Base-by-base conservation (phyloP, 2,113 vertebrate species). In the Nestor notabilis region DNA sequence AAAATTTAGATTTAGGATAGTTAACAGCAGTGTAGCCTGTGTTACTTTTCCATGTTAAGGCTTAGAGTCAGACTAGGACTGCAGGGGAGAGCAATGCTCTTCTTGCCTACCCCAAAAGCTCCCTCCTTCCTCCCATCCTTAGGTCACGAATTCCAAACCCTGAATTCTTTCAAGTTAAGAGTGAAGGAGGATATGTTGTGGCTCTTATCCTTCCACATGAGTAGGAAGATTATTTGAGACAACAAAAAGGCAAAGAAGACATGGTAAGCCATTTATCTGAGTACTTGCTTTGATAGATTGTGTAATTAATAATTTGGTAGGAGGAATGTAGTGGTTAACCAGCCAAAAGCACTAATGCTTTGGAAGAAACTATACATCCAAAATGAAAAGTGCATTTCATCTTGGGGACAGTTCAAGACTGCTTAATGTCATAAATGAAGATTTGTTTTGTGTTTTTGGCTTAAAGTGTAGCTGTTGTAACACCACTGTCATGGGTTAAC, bases 341-440 rank as follows among this genome's bases (percentile, higher is more conserved):
- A 94, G 88, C 76, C 61, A 93, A 86, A 84, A 94, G 21, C 68
- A 71, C 13, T 87, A 87, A 84, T 81, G 80, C 47, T 89, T 90
- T 95, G 89, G 65, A 93, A 89, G 55, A 87, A 84, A 31, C 50
- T 92, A 84, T 89, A 55, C 37, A 55, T 81, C n/a, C 43, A 72
- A 86, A 89, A 93, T 71, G 61, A 90, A 95, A 88, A 91, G 76
- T 56, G 41, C 31, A 71, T 89, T 96, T 95, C 21, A 53, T 90
- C 71, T 65, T 81, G 29, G 44, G 39, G 33, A 77, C 35, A 52
- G 39, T 84, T 82, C 29, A 55, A 92, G 68, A 60, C 37, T 78
- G 80, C 37, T 91, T 61, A 92, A 77, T 43, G 8, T 16, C 44
- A 70, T 77, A 95, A 89, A 78, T 43, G 58, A 86, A 70, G 35